Conservation (phyloP, 2,797 vertebrate genomes). For the Helicolenus hilgendorfi region DNA sequence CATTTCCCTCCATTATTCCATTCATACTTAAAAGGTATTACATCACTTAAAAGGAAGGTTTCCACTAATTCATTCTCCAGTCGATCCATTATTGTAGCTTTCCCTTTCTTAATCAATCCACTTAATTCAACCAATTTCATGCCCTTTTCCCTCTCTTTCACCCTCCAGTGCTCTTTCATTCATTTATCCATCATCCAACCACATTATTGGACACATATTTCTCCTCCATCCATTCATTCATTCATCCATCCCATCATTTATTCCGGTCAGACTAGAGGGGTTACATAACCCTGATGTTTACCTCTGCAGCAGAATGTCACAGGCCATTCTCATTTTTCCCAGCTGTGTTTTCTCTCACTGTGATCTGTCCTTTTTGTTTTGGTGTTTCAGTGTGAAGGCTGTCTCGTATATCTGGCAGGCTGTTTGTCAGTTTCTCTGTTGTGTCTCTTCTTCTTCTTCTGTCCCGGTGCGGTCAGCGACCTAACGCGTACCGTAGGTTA, state of each 20-base stretch:
- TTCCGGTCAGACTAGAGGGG: conserved; percentile 29
- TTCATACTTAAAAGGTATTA: not conserved
- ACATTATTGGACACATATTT: not conserved
- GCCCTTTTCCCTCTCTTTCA: not conserved
- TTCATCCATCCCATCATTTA: conserved; percentile 6
- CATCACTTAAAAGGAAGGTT: not conserved
- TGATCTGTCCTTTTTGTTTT: conserved; percentile 27
- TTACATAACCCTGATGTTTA: conserved; percentile 82
- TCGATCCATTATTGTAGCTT: not conserved
- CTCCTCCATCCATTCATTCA: not conserved
- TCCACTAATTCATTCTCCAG: not conserved
- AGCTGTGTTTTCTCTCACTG: conserved; percentile 52
- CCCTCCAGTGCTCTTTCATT: not conserved
- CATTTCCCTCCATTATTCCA: conserved; percentile 11
- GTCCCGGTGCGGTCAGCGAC: not conserved
- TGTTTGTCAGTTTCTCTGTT: conserved; percentile 21
- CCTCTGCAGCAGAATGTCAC: conserved; percentile 93
- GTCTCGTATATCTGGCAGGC: conserved; percentile 1
- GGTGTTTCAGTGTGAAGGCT: conserved; percentile 1
- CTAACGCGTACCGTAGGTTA: conserved; percentile 1
- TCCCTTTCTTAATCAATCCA: not conserved
- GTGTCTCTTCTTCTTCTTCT: not conserved
- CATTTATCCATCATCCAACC: not conserved
- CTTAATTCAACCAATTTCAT: not conserved
- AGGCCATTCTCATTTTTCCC: conserved; percentile 88